Evolutionary conservation across 2,113 vertebrate species (phyloP).

Genomic region (Ginglymostoma cirratum): DNA sequence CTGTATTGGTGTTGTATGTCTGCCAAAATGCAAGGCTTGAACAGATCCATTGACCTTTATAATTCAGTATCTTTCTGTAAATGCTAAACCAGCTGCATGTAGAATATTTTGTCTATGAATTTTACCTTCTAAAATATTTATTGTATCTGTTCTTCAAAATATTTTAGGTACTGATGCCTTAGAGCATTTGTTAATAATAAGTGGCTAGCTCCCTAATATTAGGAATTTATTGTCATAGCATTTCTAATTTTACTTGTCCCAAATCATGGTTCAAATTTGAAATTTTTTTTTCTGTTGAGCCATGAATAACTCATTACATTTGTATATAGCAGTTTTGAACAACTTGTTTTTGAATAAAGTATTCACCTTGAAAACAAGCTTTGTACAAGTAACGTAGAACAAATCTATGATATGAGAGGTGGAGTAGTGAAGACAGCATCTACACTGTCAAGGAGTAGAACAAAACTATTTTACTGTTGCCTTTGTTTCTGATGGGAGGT

Average conservation of each 20-base stretch:
- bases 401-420: background rate
- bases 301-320: background rate
- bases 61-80: slow-evolving; percentile 38
- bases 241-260: background rate
- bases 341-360: background rate
- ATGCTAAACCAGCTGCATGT: background rate
- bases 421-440: background rate
- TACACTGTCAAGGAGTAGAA: background rate
- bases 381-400: background rate
- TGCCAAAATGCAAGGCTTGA: slow-evolving; percentile 18
- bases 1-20: slow-evolving; percentile 37
- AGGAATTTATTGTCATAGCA: background rate
- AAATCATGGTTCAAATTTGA: background rate
- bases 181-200: background rate
- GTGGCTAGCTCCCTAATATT: background rate
- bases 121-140: background rate
- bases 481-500: background rate
- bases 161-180: background rate
- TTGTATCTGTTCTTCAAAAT: background rate
- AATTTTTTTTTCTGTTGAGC: background rate
- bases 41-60: slow-evolving; percentile 41
- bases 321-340: background rate
- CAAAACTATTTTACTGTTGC: background rate
- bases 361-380: background rate
- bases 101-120: background rate